Evolutionary conservation across 2,113 vertebrate species (phyloP).

Genomic region (Monopterus albus): DNA sequence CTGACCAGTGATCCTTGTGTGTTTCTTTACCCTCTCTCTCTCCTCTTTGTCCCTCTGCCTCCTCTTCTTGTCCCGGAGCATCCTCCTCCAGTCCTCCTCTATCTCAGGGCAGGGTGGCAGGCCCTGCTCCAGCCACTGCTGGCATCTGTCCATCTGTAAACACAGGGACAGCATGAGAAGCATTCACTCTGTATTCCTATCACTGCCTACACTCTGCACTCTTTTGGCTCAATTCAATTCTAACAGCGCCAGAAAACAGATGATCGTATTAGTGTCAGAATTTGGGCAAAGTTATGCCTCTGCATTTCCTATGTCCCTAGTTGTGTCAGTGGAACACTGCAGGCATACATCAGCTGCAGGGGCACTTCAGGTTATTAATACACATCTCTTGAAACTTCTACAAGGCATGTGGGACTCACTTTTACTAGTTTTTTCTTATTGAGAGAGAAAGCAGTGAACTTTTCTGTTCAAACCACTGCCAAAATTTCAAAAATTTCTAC

Average conservation of each 20-base stretch:
- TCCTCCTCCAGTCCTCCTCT: conserved; percentile 84
- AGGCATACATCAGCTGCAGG: conserved; percentile 43
- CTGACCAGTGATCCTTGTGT: conserved; percentile 35
- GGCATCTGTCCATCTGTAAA: conserved; percentile 83
- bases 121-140: conserved; percentile 82
- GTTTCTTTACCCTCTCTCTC: conserved; percentile 79
- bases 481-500: neutral
- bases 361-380: conserved; percentile 53
- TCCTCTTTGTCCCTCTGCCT: conserved; percentile 75
- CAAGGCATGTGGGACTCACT: conserved; percentile 5
- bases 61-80: conserved; percentile 80
- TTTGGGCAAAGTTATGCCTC: conserved; percentile 32
- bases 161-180: conserved; percentile 12
- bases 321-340: conserved; percentile 23
- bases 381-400: conserved; percentile 37
- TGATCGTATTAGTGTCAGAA: conserved; percentile 51
- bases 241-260: conserved; percentile 54
- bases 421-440: conserved; percentile 16
- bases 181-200: conserved; percentile 63
- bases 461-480: neutral
- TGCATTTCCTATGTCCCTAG: conserved; percentile 22
- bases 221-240: conserved; percentile 36
- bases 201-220: conserved; percentile 34
- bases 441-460: neutral
- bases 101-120: conserved; percentile 84